phyloP scores from a whole-genome alignment of 1,140 invertebrate species.

The Psix sp. region DNA sequence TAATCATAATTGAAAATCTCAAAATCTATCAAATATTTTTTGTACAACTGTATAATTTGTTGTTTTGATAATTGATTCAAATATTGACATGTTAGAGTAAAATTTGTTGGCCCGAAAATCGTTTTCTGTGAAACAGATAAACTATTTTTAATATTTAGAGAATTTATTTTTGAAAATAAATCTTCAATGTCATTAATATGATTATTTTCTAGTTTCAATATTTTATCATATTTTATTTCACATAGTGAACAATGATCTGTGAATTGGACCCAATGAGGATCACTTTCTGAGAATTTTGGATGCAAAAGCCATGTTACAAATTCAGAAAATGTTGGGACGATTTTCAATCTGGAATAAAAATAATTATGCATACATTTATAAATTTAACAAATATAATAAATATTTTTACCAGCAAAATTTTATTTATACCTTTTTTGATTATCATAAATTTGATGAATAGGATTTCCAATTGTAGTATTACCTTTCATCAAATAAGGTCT shows the following conservation, averaged over 20 bases:
- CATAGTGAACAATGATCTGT: slow-evolving; percentile 71
- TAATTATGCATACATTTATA: background rate
- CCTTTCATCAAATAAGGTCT: slow-evolving; percentile 70
- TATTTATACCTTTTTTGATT: slow-evolving; percentile 63
- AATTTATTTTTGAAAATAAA: slow-evolving; percentile 67
- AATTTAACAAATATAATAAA: background rate
- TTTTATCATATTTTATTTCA: slow-evolving; percentile 65
- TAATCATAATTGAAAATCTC: slow-evolving; percentile 72
- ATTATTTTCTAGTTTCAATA: slow-evolving; percentile 71
- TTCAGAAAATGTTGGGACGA: slow-evolving; percentile 74
- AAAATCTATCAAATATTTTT: slow-evolving; percentile 72
- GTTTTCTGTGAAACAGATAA: slow-evolving; percentile 63
- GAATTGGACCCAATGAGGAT: slow-evolving; percentile 73
- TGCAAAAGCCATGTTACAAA: slow-evolving; percentile 70
- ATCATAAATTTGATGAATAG: slow-evolving; percentile 67
- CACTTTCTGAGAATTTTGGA: slow-evolving; percentile 62
- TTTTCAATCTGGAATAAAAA: slow-evolving; percentile 66
- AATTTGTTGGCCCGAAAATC: slow-evolving; percentile 63
- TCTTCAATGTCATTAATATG: slow-evolving; percentile 60
- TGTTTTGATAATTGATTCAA: slow-evolving; percentile 65
- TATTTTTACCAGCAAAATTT: too few relatives aligned
- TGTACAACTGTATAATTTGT: slow-evolving; percentile 64
- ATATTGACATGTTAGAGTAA: slow-evolving; percentile 68
- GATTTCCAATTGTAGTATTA: slow-evolving; percentile 53
- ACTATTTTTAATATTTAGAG: slow-evolving; percentile 22